Evolutionary conservation across 2,797 vertebrate genomes (phyloP), one percentile per base, ranked within the genome.

Genomic region (Lepidocolaptes lacrymiger): DNA sequence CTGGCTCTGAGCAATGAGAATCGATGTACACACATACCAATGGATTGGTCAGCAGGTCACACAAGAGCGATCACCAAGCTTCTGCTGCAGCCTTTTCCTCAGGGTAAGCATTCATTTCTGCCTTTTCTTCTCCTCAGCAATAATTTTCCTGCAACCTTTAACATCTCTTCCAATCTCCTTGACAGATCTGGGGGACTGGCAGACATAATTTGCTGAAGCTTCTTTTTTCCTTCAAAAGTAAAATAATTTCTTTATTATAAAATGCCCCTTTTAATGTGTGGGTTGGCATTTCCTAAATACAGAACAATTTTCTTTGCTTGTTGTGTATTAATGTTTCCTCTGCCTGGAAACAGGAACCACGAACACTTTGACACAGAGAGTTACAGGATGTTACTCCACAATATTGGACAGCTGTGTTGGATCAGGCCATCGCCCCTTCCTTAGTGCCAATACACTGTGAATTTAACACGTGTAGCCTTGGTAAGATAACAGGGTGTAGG

Each of bases 311-410:
- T 91, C 49, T 88, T 83, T 81, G 59, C 69, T 94, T 11, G 7
- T 84, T 84, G 51, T 56, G 24, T 63, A 73, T 95, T 79, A 86
- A 66, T 86, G 72, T 67, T 96, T 95, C 91, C 93, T 94, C 78
- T 94, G 85, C 68, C 82, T 95, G 87, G 79, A 88, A 94, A 94
- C 93, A 95, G 95, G 94, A 96, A 93, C 92, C 69, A 89, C 0
- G 0, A 90, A 88, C 93, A 85, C 91, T 96, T 92, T 93, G 94
- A 94, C 93, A 86, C 87, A 88, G 63, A 85, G 72, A 71, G 82
- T 55, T 66, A 90, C 89, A 96, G 95, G 96, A 97, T 94, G 92
- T 95, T 92, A 88, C 95, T 89, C 56, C 51, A 36, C 74, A 23
- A 4, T 58, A 62, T 19, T 21, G 6, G 52, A 61, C 91, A 90